Evolutionary conservation across 2,888 invertebrate species (phyloP).

Genomic region (Melanostoma scalare): DNA sequence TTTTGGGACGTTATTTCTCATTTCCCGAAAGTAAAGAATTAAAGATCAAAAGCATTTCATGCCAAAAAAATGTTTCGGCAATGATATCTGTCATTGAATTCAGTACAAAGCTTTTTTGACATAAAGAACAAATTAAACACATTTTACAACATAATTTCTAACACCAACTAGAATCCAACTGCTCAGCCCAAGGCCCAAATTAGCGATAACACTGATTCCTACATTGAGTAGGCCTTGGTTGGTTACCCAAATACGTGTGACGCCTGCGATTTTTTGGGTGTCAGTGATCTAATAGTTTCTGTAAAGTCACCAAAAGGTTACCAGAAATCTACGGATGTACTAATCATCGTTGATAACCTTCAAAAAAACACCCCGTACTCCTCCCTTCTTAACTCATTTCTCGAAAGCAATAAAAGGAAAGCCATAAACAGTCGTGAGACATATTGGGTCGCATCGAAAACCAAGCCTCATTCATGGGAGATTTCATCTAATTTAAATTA

Average conservation of each 20-base stretch:
- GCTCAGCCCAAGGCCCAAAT: conserved; percentile 21
- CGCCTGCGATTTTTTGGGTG: conserved; percentile 34
- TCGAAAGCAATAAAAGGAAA: conserved; percentile 31
- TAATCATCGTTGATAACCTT: conserved; percentile 16
- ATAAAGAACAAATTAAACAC: too few species aligned
- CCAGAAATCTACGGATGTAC: conserved; percentile 56
- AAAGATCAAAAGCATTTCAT: too few species aligned
- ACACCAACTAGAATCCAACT: not conserved
- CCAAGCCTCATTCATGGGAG: conserved; percentile 53
- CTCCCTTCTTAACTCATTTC: conserved; percentile 21
- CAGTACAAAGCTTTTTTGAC: too few species aligned
- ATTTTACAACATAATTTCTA: too few species aligned
- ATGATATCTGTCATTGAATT: too few species aligned
- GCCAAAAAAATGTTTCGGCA: too few species aligned
- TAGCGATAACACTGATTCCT: conserved; percentile 21
- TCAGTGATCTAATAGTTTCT: conserved; percentile 48
- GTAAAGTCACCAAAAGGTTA: conserved; percentile 51
- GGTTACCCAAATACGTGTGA: not conserved
- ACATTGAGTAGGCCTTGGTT: conserved; percentile 23
- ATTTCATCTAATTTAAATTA: conserved; percentile 62
- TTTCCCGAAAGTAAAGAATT: too few species aligned
- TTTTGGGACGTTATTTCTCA: too few species aligned
- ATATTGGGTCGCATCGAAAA: conserved; percentile 39
- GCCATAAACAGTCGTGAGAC: conserved; percentile 23
- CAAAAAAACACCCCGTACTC: not conserved